phyloP scores from a whole-genome alignment of 2,888 invertebrate species.

The Mesorhabditis sp. region DNA sequence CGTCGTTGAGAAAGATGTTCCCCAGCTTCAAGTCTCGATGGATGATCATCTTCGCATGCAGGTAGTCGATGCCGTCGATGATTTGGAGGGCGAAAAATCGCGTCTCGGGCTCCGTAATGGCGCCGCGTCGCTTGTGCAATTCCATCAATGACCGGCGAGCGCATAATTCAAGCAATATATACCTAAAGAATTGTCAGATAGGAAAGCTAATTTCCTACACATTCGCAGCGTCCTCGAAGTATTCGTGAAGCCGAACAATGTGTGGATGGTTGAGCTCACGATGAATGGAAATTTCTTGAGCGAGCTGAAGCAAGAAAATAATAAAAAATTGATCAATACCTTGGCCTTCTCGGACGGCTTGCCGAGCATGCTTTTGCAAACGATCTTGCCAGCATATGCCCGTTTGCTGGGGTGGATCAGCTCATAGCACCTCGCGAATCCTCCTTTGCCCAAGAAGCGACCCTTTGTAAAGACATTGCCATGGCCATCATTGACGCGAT shows the following conservation, averaged over 20 bases:
- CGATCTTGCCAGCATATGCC: slow-evolving; percentile 81
- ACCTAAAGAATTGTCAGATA: slow-evolving; percentile 60
- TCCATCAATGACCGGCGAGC: slow-evolving; percentile 96
- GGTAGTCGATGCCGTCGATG: slow-evolving; percentile 83
- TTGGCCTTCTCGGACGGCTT: slow-evolving; percentile 95
- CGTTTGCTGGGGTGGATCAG: slow-evolving; percentile 67
- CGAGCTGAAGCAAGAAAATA: slow-evolving; percentile 60
- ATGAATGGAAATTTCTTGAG: slow-evolving; percentile 87
- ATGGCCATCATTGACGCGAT: not conserved
- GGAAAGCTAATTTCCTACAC: slow-evolving; percentile 85
- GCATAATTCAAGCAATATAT: slow-evolving; percentile 91
- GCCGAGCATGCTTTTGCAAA: slow-evolving; percentile 84
- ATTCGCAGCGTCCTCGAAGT: slow-evolving; percentile 82
- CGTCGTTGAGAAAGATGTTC: slow-evolving; percentile 91
- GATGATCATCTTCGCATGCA: slow-evolving; percentile 87
- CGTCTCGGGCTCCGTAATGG: slow-evolving; percentile 93
- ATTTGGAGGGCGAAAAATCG: slow-evolving; percentile 90
- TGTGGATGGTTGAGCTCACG: slow-evolving; percentile 80
- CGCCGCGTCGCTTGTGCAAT: slow-evolving; percentile 88
- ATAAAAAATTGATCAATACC: slow-evolving; percentile 64
- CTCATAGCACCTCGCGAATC: slow-evolving; percentile 76
- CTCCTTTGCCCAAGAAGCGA: slow-evolving; percentile 63
- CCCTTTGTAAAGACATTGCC: slow-evolving; percentile 60
- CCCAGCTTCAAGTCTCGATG: slow-evolving; percentile 96
- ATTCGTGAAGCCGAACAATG: slow-evolving; percentile 87